Evolutionary conservation across 2,113 vertebrate species (phyloP).

Genomic region (Calidris pugnax): DNA sequence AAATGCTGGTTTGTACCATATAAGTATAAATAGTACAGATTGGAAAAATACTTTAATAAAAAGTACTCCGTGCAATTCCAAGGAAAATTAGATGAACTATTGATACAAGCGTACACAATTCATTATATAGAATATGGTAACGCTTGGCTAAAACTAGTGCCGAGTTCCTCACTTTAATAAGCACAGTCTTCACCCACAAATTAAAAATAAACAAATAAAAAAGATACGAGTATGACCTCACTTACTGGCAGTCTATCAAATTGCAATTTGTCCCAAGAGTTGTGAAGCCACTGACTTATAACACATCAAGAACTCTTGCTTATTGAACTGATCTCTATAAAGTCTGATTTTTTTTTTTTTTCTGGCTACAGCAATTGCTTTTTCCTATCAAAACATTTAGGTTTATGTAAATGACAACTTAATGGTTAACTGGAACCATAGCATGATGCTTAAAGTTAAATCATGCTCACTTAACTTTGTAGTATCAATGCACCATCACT

Average conservation of each 20-base stretch:
- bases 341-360: not conserved
- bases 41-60: conserved; percentile 7
- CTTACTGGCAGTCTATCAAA: conserved; percentile 47
- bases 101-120: not conserved
- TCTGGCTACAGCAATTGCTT: conserved; percentile 9
- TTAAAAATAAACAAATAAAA: conserved; percentile 72
- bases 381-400: conserved; percentile 3
- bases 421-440: not conserved
- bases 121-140: conserved; percentile 29
- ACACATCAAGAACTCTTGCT: not conserved
- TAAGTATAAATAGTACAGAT: not conserved
- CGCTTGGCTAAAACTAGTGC: conserved; percentile 18
- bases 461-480: not conserved
- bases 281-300: conserved; percentile 39
- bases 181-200: conserved; percentile 55
- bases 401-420: conserved; percentile 19
- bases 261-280: conserved; percentile 42
- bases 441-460: not conserved
- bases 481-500: not conserved
- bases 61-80: conserved; percentile 23
- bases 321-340: not conserved
- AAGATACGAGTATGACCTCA: conserved; percentile 28
- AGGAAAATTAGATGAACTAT: conserved; percentile 21
- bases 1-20: conserved; percentile 2
- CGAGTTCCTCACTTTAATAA: conserved; percentile 53